phyloP scores from a whole-genome alignment of 2,797 vertebrate genomes.

The Hydrophis major region DNA sequence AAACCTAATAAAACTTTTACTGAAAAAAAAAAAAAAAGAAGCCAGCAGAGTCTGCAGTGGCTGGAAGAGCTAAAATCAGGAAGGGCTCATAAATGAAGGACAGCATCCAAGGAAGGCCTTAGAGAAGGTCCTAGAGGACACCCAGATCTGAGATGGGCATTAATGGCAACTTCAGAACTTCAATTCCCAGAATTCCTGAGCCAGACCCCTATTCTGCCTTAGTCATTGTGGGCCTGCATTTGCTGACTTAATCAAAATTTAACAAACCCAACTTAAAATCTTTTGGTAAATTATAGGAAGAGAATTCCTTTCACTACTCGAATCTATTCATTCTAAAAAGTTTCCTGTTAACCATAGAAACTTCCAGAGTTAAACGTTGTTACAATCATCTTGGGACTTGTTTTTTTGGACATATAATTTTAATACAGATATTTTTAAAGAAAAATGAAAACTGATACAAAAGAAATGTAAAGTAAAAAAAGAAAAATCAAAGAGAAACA shows the following conservation, averaged over 20 bases:
- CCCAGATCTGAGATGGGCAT: background rate
- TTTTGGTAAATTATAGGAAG: constrained; percentile 55
- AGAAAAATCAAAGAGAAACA: background rate
- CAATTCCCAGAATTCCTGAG: background rate
- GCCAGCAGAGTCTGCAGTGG: background rate
- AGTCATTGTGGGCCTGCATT: constrained; percentile 23
- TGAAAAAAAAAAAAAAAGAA: background rate
- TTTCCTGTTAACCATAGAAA: constrained; percentile 37
- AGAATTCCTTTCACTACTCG: constrained; percentile 23
- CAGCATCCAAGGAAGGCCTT: background rate
- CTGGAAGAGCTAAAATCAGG: background rate
- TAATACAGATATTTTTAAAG: background rate
- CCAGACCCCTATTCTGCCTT: background rate
- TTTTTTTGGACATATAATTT: background rate
- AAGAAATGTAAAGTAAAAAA: background rate
- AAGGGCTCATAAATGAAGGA: background rate
- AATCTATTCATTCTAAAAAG: constrained; percentile 21
- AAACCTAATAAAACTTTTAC: too few species aligned
- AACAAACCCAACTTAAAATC: constrained; percentile 34
- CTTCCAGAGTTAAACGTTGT: constrained; percentile 44
- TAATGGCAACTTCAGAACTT: background rate
- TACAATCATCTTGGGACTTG: background rate
- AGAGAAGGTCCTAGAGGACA: background rate
- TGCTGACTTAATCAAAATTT: constrained; percentile 19
- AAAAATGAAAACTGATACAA: background rate